Base-by-base conservation (phyloP, 2,888 invertebrate species). In the Rhingia rostrata region DNA sequence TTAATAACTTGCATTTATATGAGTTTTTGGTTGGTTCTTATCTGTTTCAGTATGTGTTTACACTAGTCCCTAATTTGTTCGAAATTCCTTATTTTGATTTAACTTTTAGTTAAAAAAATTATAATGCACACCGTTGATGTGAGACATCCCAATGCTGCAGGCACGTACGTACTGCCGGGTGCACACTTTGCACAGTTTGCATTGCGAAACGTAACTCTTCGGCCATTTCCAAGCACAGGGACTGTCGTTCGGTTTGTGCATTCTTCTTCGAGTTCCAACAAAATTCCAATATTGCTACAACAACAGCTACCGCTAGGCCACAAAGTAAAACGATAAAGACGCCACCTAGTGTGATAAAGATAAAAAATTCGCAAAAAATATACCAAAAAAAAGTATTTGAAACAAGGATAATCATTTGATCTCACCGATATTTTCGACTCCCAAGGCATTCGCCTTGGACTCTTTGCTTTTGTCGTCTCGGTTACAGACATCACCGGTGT, bases 301-400 rank as follows among this genome's bases (percentile, higher is more conserved):
- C 93, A 81, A 98, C 96, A 0, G 98, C 97, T 35, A 98, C 90
- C 0, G 97, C 97, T 58, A 99, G 92, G 0, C 99, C 99, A 86
- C 97, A 97, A 0, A 99, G 93, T 0, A 99, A 93, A 0, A 99
- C 98, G 37, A 99, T 98, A 91, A 99, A 99, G 0, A 99, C 98
- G 1, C 99, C 99, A 86, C 97, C 97, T 90, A 5, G 22, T 30
- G 7, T 12, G 12, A 4, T 0, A 22, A 22, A 49, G 41, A 6
- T 3, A 32, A 85, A 70, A 54, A 32, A n/a, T n/a, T n/a, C n/a
- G n/a, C n/a, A n/a, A n/a, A n/a, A n/a, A n/a, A n/a, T n/a, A n/a
- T n/a, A n/a, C n/a, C n/a, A 9, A 7, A 60, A 33, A 9, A 12
- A 3, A 9, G 1, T 6, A 14, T 22, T 37, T 7, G 2, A 9